Evolutionary conservation across 2,797 vertebrate genomes (phyloP).

Genomic region (Falco peregrinus): DNA sequence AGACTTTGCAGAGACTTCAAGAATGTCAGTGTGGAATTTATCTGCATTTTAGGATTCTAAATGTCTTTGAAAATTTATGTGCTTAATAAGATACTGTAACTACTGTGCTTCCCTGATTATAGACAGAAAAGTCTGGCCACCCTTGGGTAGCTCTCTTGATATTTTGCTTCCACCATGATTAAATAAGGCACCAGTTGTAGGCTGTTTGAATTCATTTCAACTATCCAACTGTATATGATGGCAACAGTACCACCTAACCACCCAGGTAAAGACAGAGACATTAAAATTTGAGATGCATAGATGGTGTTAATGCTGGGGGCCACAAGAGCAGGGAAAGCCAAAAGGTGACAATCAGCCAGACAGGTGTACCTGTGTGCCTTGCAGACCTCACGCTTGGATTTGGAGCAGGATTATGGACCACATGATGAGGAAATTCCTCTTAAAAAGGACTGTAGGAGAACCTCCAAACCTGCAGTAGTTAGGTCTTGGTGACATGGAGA

Average conservation of each 20-base stretch:
- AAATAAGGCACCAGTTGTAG: not conserved
- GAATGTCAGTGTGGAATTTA: not conserved
- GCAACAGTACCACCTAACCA: not conserved
- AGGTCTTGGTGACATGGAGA: not conserved
- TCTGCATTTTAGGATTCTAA: not conserved
- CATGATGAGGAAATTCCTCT: not conserved
- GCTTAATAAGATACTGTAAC: not conserved
- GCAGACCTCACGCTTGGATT: not conserved
- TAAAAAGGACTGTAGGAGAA: not conserved
- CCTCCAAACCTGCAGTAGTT: not conserved
- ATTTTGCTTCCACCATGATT: not conserved
- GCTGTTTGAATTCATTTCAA: not conserved
- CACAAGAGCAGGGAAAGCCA: not conserved
- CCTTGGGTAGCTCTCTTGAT: not conserved
- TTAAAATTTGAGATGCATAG: not conserved
- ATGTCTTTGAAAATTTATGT: not conserved
- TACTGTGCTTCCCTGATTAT: not conserved
- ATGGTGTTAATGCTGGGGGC: not conserved
- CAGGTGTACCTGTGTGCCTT: not conserved
- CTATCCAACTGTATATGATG: not conserved
- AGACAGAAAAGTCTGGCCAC: not conserved
- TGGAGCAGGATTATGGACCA: not conserved
- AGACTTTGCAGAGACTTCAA: not conserved
- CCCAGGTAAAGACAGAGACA: not conserved
- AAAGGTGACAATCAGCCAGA: not conserved